phyloP scores from a whole-genome alignment of 2,113 vertebrate genomes.

The Perccottus glenii region DNA sequence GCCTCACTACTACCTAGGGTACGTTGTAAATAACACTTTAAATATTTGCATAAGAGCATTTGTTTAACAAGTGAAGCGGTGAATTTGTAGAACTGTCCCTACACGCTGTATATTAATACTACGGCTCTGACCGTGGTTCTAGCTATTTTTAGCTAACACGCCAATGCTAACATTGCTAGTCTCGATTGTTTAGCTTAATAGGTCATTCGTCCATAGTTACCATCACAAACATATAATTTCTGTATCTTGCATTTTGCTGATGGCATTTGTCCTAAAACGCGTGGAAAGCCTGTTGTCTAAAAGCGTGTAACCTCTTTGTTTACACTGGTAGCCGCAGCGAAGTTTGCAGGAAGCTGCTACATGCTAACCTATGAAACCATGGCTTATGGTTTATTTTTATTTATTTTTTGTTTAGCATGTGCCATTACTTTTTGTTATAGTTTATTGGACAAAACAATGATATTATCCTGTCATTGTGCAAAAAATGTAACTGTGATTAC shows the following conservation, averaged over 20 bases:
- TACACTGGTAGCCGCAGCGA: constrained; percentile 61
- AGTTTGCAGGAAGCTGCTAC: background rate
- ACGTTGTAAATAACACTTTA: constrained; percentile 51
- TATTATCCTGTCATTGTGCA: background rate
- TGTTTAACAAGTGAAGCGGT: rapidly evolving
- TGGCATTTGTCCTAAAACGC: background rate
- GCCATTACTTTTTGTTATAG: background rate
- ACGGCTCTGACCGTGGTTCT: constrained; percentile 4
- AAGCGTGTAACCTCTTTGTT: constrained; percentile 58
- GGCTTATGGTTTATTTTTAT: background rate
- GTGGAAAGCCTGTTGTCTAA: background rate
- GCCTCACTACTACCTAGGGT: constrained; percentile 59
- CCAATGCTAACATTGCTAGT: constrained; percentile 42
- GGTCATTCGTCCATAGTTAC: background rate
- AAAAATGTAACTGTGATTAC: background rate
- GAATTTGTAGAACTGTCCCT: background rate
- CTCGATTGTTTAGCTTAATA: constrained; percentile 13
- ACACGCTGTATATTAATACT: background rate
- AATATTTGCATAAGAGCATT: background rate
- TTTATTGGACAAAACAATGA: too few relatives aligned
- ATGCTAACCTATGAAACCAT: background rate
- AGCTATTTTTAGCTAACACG: constrained; percentile 65
- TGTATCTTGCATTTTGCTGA: rapidly evolving
- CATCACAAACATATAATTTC: background rate
- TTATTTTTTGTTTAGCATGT: background rate